Conservation (phyloP, 2,888 invertebrate species). For the Tetragonula carbonaria region DNA sequence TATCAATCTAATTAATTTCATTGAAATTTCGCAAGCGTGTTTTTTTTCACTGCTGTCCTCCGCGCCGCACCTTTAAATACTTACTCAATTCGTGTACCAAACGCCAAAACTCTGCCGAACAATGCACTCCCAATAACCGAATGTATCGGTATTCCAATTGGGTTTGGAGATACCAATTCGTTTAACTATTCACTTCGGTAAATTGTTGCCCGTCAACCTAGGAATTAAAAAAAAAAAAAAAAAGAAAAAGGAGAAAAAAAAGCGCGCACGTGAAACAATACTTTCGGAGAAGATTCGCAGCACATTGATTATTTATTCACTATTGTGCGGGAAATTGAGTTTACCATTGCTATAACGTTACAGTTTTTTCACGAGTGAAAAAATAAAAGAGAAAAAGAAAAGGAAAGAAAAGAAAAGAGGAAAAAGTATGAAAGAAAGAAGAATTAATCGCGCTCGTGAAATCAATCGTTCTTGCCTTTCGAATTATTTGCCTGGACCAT, state of each 20-base stretch:
- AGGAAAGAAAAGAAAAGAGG: no score
- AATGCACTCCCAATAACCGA: conserved; percentile 44
- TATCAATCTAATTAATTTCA: conserved; percentile 1
- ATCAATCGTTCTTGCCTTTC: no score
- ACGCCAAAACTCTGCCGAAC: conserved; percentile 28
- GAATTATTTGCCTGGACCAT: no score
- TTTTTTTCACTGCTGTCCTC: conserved; percentile 3
- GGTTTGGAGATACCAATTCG: conserved; percentile 58
- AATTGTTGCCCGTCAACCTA: conserved; percentile 20
- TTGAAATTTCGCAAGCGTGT: neutral
- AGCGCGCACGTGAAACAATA: neutral
- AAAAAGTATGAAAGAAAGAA: no score
- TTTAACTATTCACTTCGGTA: conserved; percentile 47
- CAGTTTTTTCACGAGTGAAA: neutral
- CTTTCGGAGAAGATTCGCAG: conserved; percentile 10
- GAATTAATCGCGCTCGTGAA: no score
- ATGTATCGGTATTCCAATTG: conserved; percentile 57
- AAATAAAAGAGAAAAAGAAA: no score
- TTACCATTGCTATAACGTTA: neutral
- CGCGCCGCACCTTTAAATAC: neutral
- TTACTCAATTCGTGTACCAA: conserved; percentile 7
- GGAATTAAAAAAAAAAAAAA: conserved; percentile 18
- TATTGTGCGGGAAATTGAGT: neutral
- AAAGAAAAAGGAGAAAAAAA: no score
- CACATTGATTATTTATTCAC: conserved; percentile 23